Evolutionary conservation across 2,113 vertebrate species (phyloP), one percentile per base, ranked within the genome.

Genomic region (Agapornis roseicollis): DNA sequence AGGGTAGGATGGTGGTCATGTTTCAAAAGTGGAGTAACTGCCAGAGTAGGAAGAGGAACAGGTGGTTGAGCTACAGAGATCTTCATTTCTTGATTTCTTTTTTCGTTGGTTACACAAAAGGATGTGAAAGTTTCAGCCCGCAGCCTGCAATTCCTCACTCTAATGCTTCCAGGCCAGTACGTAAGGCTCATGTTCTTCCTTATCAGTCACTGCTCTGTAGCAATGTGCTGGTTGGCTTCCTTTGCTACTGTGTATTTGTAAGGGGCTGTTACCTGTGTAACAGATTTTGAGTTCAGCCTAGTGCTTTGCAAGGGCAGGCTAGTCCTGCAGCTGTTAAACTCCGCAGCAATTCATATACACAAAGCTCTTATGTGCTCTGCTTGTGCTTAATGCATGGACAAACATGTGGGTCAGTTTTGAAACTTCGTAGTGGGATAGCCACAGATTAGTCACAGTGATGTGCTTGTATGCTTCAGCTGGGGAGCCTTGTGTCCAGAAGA

Each of bases 291-390:
- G 18, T 78, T 49, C 37, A 49, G 53, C 39, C 55, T 56, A n/a
- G 13, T 66, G 50, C 39, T 29, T 77, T 44, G 52, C 9, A 6
- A 29, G 69, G 72, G 24, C 31, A 13, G 47, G 13, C 15, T 35
- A 1, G 27, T 72, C 17, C 47, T 93, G 73, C 78, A 33, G 25
- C 64, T 80, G 22, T 63, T 64, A 11, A 84, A 74, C 35, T 58
- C 25, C 0, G 0, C 28, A 29, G 60, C 23, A 11, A 2, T 46
- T 86, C 8, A 1, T 2, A 0, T 29, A 9, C n/a, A 37, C 25
- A 6, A 6, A 60, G 46, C 50, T 49, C 39, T 52, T 31, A 0
- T 0, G 1, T 65, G 13, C 13, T 42, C 25, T 52, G 41, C 58
- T 24, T 23, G 9, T 2, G 17, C 47, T 56, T 60, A 10, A 6